Evolutionary conservation across 2,113 vertebrate species (phyloP).

Genomic region (Phaethon lepturus): DNA sequence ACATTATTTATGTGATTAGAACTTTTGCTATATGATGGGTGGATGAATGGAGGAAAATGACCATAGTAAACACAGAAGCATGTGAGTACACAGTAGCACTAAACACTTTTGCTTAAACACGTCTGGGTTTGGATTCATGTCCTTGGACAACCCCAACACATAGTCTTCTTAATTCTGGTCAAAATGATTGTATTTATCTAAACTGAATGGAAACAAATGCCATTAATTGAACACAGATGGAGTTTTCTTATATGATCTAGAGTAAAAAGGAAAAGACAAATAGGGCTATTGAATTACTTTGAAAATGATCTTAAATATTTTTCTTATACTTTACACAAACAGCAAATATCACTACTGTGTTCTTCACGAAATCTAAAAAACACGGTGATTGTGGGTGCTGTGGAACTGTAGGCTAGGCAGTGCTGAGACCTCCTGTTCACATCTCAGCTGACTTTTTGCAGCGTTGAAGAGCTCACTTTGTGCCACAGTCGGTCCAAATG

Average conservation of each 20-base stretch:
- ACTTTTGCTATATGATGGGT: neutral
- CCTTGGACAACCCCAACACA: neutral
- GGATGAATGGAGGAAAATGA: neutral
- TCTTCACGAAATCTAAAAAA: neutral
- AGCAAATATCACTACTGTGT: neutral
- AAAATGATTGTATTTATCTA: neutral
- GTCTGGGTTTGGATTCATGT: neutral
- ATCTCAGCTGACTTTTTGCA: neutral
- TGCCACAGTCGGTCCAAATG: neutral
- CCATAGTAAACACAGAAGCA: fast-evolving
- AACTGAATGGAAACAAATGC: neutral
- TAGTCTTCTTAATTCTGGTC: neutral
- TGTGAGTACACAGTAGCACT: neutral
- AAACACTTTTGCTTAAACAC: neutral
- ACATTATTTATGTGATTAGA: neutral
- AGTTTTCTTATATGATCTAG: neutral
- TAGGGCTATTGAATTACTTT: neutral
- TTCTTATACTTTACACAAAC: neutral
- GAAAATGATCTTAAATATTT: neutral
- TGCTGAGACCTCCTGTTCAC: neutral
- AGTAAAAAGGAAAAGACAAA: neutral
- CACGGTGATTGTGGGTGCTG: fast-evolving
- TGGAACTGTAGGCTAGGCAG: neutral
- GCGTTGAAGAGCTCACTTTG: fast-evolving
- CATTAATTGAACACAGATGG: neutral